Evolutionary conservation across 2,888 invertebrate genomes (phyloP), one percentile per base, ranked within the genome.

Genomic region (Leucoma salicis): DNA sequence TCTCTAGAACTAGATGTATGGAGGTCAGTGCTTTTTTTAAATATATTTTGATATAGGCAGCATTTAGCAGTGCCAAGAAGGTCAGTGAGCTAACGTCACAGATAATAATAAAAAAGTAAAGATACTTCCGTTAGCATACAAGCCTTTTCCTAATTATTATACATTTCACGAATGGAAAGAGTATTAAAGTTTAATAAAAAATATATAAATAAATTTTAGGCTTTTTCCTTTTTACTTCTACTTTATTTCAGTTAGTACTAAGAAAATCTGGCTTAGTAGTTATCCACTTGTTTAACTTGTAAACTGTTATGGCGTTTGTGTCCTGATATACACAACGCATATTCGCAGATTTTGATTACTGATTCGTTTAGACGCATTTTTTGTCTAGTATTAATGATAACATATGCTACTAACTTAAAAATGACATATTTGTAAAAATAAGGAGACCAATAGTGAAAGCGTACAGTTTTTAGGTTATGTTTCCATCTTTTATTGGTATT

Each of bases 401-500:
- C 54, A 37, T 40, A 53, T 41, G 46, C 41, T 44, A 40, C 18
- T 55, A 51, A 40, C 43, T 52, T 60, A 49, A 66, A 65, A 66
- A 56, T 57, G 52, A 53, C 49, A 54, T 50, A 59, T 60, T 62
- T 41, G 42, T 61, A 43, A 54, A 51, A 42, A 35, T 63, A 64
- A 35, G 52, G 31, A 48, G 47, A 36, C 46, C 54, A 65, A 59
- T 46, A 66, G 66, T 68, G 57, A 56, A 61, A 74, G 66, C 53
- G 49, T 65, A 66, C 51, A 48, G 69, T 74, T 82, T 78, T 70
- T 77, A 87, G 88, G 88, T 89, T 89, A 89, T 87, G 85, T 87
- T 86, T 86, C 86, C 77, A 79, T 93, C 93, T 92, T 93, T 91
- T 91, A 93, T 93, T 90, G 92, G 92, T 84, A 93, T 93, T 89